Evolutionary conservation across 2,888 invertebrate genomes (phyloP).

Genomic region (Chorisops tibialis): DNA sequence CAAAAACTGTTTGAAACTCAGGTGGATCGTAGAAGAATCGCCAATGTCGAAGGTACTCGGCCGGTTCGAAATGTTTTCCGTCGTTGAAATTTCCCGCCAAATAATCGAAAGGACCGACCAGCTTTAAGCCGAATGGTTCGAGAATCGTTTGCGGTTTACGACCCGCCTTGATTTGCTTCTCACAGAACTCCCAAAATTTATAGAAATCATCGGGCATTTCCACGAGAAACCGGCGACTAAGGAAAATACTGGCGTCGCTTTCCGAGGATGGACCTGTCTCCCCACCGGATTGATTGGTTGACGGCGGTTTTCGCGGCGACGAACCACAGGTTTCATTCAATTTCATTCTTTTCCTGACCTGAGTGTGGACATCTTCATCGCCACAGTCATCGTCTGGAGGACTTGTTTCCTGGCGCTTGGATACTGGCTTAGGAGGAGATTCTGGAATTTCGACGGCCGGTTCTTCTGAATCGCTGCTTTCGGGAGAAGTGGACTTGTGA

Average conservation of each 20-base stretch:
- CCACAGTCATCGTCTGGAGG: too few relatives aligned
- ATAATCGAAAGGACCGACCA: slow-evolving; percentile 88
- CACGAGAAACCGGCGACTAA: slow-evolving; percentile 73
- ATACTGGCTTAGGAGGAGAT: too few relatives aligned
- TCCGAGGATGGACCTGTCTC: slow-evolving; percentile 44
- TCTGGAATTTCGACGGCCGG: too few relatives aligned
- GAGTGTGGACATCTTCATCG: slow-evolving; percentile 19
- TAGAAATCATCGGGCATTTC: slow-evolving; percentile 91
- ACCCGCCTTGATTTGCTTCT: slow-evolving; percentile 55
- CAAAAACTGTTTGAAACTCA: slow-evolving; percentile 82
- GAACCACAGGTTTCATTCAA: slow-evolving; percentile 40
- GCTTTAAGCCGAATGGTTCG: slow-evolving; percentile 61
- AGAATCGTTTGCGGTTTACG: slow-evolving; percentile 60
- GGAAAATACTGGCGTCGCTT: slow-evolving; percentile 55
- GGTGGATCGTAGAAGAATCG: slow-evolving; percentile 92
- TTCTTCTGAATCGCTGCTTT: too few relatives aligned
- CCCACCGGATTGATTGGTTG: slow-evolving; percentile 43
- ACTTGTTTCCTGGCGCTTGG: background rate
- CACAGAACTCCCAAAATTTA: slow-evolving; percentile 75
- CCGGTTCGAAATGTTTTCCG: slow-evolving; percentile 56
- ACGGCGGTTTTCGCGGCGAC: slow-evolving; percentile 42
- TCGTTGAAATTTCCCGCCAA: slow-evolving; percentile 60
- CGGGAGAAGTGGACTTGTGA: too few relatives aligned
- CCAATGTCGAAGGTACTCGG: slow-evolving; percentile 77
- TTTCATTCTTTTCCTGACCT: slow-evolving; percentile 34